These are phyloP conservation scores for Hybos culiciformis DNA, from an alignment of 2,888 invertebrate genomes.

Conservation along the genomic window DNA sequence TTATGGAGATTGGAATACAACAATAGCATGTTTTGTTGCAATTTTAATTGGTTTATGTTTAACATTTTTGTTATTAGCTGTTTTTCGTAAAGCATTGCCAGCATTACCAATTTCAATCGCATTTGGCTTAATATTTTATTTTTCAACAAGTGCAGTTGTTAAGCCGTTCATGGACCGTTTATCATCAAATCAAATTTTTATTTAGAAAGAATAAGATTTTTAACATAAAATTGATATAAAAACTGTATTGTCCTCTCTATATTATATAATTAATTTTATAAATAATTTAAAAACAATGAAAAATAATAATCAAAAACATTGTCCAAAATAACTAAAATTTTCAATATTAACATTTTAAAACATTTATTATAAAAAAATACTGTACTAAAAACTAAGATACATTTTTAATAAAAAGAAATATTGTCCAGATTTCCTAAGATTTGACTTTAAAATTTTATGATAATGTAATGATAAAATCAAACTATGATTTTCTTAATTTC, in stretches of 20 bases:
- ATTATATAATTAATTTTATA: not conserved
- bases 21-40: constrained; percentile 96
- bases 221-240: not conserved
- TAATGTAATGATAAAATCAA: too few relatives aligned
- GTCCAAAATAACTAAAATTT: too few relatives aligned
- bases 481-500: too few relatives aligned
- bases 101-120: constrained; percentile 97
- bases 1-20: constrained; percentile 98
- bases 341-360: too few relatives aligned
- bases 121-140: constrained; percentile 95
- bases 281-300: too few relatives aligned
- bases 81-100: constrained; percentile 93
- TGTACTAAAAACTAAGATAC: too few relatives aligned
- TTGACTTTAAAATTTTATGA: too few relatives aligned
- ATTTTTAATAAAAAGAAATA: too few relatives aligned
- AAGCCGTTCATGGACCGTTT: constrained; percentile 93
- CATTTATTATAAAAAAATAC: too few relatives aligned
- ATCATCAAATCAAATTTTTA: constrained; percentile 85
- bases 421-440: too few relatives aligned
- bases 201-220: constrained; percentile 29
- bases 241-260: not conserved
- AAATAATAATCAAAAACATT: too few relatives aligned
- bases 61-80: constrained; percentile 85
- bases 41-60: constrained; percentile 95
- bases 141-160: constrained; percentile 83